These are phyloP conservation scores for Ceyx erithaca DNA, from an alignment of 2,797 vertebrate genomes.

Conservation along the genomic window DNA sequence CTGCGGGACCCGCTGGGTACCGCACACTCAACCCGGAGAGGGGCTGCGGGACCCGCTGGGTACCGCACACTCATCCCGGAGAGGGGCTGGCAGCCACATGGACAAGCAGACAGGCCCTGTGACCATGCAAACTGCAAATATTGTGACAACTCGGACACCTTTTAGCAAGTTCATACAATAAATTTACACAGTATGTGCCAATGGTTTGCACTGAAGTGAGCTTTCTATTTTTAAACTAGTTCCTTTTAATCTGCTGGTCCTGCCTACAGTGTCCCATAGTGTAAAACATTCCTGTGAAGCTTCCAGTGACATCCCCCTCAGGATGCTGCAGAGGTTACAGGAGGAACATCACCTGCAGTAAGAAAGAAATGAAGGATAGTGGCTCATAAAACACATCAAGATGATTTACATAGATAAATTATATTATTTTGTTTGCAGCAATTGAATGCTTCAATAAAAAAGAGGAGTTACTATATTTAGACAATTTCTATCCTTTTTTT, in stretches of 20 bases:
- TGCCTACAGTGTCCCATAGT: neutral
- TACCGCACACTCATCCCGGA: no score
- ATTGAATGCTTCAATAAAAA: neutral
- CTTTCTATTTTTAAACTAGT: constrained; percentile 15
- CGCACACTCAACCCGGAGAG: no score
- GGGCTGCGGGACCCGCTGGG: no score
- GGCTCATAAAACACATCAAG: neutral
- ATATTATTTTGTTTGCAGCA: neutral
- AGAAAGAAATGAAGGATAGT: neutral
- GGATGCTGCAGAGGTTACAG: constrained; percentile 5
- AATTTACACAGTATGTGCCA: neutral
- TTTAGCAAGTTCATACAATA: neutral
- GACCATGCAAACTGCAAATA: neutral
- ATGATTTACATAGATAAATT: neutral
- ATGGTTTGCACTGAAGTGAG: neutral
- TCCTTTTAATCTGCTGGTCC: neutral
- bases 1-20: no score
- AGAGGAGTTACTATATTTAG: neutral
- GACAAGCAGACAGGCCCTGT: neutral
- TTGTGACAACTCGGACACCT: neutral
- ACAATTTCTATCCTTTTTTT: neutral
- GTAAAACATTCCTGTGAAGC: neutral
- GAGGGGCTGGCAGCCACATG: neutral
- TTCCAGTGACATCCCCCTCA: neutral
- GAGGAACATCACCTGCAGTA: neutral